phyloP scores from a whole-genome alignment of 1,140 invertebrate species.

The Contarinia nasturtii region DNA sequence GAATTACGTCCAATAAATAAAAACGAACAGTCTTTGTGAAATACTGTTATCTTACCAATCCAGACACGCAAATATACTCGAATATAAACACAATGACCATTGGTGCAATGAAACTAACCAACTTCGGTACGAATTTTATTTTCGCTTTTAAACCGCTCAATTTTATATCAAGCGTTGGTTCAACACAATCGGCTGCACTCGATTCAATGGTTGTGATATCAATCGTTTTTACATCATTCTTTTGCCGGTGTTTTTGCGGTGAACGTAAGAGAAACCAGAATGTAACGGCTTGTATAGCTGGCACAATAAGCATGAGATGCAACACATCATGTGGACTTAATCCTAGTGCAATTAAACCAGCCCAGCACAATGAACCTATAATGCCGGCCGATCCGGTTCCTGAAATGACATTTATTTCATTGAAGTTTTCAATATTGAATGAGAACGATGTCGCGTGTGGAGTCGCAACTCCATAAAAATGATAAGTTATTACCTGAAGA shows the following conservation, averaged over 20 bases:
- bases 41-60: conserved; percentile 42
- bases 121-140: conserved; percentile 28
- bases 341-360: conserved; percentile 32
- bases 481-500: no score
- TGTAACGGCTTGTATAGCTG: conserved; percentile 36
- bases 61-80: conserved; percentile 76
- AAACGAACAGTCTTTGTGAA: conserved; percentile 18
- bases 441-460: no score
- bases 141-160: conserved; percentile 25
- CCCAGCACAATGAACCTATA: conserved; percentile 50
- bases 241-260: neutral
- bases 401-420: conserved; percentile 48
- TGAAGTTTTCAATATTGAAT: no score
- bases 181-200: no score
- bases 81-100: conserved; percentile 54
- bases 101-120: conserved; percentile 56
- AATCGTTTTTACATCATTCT: conserved; percentile 1
- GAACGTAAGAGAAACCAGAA: neutral
- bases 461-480: no score
- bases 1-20: conserved; percentile 41
- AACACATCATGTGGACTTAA: conserved; percentile 36
- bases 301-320: conserved; percentile 45
- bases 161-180: no score
- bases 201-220: no score
- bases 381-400: conserved; percentile 62